Evolutionary conservation across 2,797 vertebrate species (phyloP), one percentile per base, ranked within the genome.

Genomic region (Notolabrus celidotus): DNA sequence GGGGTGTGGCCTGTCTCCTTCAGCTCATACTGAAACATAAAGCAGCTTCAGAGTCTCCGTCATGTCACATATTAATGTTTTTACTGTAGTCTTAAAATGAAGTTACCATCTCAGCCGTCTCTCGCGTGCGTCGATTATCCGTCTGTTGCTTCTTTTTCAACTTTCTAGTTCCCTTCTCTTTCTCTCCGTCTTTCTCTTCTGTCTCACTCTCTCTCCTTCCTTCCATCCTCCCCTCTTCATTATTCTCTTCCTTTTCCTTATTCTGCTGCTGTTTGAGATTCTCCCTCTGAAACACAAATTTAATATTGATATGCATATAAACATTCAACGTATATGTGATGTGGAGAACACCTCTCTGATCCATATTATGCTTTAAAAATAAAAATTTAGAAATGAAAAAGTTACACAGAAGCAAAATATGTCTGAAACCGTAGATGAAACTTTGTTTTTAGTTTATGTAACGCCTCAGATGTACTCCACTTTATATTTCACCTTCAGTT

Each of bases 1-100:
- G 93, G 93, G 58, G 92, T 93, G 80, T 94, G 92, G 57, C 92
- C 91, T 10, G 88, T 92, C 74, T 95, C 93, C 62, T 95, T 95
- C 20, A 71, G 82, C 65, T 93, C 89, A 0, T 62, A 52, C 93
- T 93, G 36, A 67, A 38, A 3, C 2, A 33, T 7, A 70, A 10
- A 16, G 27, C 15, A 71, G 7, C 61, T 7, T 39, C 5, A 25
- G 15, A 36, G n/a, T n/a, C n/a, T n/a, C n/a, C n/a, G n/a, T n/a
- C 6, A 1, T 41, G 5, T 9, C 12, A 22, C 2, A 22, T 25
- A 5, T 31, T 17, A 20, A 33, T 10, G 27, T 14, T 20, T 36
- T 5, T 11, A 15, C 16, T 5, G 10, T 1, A 19, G 27, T 10
- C 29, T 31, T 31, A 1, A 7, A 31, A 31, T 7, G 8, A 5